Conservation (phyloP, 1,140 invertebrate genomes). For the Lepidurus packardi region DNA sequence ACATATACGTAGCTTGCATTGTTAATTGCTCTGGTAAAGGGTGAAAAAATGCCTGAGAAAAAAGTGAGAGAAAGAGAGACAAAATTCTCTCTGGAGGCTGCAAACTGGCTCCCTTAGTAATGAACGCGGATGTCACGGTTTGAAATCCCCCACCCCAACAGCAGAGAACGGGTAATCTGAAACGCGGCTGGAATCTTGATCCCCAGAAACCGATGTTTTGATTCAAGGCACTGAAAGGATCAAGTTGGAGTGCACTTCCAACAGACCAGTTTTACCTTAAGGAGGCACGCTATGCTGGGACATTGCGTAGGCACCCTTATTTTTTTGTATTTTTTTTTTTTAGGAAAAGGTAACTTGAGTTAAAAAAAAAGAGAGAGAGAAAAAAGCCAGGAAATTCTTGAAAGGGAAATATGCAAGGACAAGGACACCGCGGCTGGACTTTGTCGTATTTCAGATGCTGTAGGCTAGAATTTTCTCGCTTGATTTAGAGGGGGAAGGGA, state of each 20-base stretch:
- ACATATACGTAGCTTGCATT: not conserved
- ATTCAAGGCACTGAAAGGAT: not conserved
- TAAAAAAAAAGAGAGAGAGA: not conserved
- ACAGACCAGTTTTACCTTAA: not conserved
- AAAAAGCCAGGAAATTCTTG: not conserved
- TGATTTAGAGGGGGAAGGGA: not conserved
- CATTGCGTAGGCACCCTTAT: not conserved
- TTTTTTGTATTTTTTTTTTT: too few relatives aligned
- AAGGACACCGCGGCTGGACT: conserved; percentile 5
- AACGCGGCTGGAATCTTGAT: not conserved
- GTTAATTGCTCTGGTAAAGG: conserved; percentile 10
- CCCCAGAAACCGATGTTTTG: not conserved
- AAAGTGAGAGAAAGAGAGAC: not conserved
- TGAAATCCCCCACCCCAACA: not conserved
- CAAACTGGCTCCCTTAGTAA: not conserved
- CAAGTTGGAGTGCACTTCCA: not conserved
- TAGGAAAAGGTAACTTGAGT: not conserved
- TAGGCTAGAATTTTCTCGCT: not conserved
- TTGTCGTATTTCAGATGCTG: not conserved
- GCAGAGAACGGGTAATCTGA: not conserved
- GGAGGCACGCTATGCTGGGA: not conserved
- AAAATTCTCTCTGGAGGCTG: not conserved
- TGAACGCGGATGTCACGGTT: conserved; percentile 7
- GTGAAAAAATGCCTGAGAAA: not conserved
- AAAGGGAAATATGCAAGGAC: not conserved